Conservation (phyloP, 2,888 invertebrate species). For the Noctua pronuba region DNA sequence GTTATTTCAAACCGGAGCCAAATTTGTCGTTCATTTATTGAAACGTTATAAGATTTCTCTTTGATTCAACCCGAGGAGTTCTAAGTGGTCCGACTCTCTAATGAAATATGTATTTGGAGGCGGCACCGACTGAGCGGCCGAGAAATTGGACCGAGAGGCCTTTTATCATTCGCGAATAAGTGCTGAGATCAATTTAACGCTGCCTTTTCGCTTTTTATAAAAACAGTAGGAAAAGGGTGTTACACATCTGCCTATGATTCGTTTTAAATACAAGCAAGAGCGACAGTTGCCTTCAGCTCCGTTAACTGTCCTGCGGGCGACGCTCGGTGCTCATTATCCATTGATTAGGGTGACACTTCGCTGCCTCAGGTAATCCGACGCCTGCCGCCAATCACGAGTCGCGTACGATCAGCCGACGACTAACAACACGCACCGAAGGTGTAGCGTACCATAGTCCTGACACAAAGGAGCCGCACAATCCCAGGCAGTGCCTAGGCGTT, state of each 20-base stretch:
- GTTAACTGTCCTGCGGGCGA: background rate
- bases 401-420: background rate
- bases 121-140: slow-evolving; percentile 22
- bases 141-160: slow-evolving; percentile 17
- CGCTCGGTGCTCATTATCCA: background rate
- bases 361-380: background rate
- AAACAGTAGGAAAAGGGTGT: background rate
- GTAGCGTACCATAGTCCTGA: background rate
- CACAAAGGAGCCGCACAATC: background rate
- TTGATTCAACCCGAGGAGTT: slow-evolving; percentile 26
- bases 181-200: slow-evolving; percentile 17
- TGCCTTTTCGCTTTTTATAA: background rate
- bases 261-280: background rate
- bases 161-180: slow-evolving; percentile 18
- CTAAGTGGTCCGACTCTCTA: slow-evolving; percentile 42
- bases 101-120: slow-evolving; percentile 55
- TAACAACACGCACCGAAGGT: background rate
- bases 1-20: background rate
- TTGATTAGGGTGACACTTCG: slow-evolving; percentile 5
- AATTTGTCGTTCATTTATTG: slow-evolving; percentile 41
- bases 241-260: background rate
- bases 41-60: slow-evolving; percentile 34
- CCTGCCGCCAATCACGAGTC: background rate
- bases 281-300: background rate
- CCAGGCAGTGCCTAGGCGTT: background rate